Base-by-base conservation (phyloP, 1,140 invertebrate genomes). In the Mactra quadrangularis region DNA sequence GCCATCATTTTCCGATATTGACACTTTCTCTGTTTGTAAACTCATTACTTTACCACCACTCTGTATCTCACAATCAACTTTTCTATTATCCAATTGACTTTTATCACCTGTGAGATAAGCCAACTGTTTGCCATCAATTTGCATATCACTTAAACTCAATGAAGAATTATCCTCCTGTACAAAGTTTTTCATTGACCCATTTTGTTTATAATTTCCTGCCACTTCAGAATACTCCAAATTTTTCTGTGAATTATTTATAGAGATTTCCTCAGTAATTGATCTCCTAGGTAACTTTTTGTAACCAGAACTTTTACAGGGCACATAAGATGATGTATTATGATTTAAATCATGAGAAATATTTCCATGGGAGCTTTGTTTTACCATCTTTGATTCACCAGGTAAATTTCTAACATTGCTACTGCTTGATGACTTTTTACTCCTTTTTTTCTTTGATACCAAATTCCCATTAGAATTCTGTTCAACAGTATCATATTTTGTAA, bases 71-170 rank as follows among this genome's bases (percentile, higher is more conserved):
- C 29, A 47, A 76, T 76, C 57, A 76, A 53, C 38, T 62, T 50
- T 19, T 38, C 45, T 22, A 60, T 76, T 76, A 76, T 62, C 74
- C 74, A 76, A 76, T 62, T 62, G 45, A 50, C 74, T 47, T 38
- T 62, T 62, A 76, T 60, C 57, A 62, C 59, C 45, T 62, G 45
- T 45, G 7, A 60, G 74, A 76, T 76, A 76, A 76, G 55, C 19
- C 6, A 27, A 45, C 74, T 76, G 57, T 50, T 60, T 76, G 74
- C 55, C 74, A 31, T 62, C 55, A 76, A 60, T 47, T 76, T 76
- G 74, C 59, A 50, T 62, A 76, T 62, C 57, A 62, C 17, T 17
- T 22, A 27, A 35, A 22, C 7, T 60, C 53, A 33, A 62, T 60
- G 59, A 62, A 50, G 55, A 50, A 15, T n/a, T 29, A 76, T 45